Conservation (phyloP, 2,888 invertebrate species). For the Drosophila bunnanda region DNA sequence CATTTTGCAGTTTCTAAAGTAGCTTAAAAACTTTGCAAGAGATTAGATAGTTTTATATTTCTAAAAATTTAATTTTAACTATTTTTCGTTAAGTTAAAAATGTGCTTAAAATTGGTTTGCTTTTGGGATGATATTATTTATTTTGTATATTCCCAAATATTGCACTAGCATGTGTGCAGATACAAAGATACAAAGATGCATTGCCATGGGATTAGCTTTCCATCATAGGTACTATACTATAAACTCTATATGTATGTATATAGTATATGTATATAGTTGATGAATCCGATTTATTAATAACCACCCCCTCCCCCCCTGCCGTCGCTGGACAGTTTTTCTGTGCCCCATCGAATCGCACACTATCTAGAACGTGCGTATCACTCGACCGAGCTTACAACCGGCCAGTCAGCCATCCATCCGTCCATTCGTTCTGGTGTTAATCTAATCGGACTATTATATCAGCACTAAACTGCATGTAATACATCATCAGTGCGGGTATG, state of each 20-base stretch:
- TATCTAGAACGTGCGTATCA: slow-evolving; percentile 41
- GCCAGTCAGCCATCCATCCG: background rate
- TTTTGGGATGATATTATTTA: background rate
- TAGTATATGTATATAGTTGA: slow-evolving; percentile 1
- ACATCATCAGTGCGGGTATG: slow-evolving; percentile 28
- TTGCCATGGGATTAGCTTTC: slow-evolving; percentile 9
- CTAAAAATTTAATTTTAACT: background rate
- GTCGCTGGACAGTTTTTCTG: slow-evolving; percentile 6
- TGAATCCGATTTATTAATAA: slow-evolving; percentile 22
- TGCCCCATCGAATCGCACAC: slow-evolving; percentile 16
- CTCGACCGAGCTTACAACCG: slow-evolving; percentile 36
- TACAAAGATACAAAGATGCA: slow-evolving; percentile 18
- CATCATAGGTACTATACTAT: background rate
- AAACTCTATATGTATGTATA: background rate
- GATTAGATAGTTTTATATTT: background rate
- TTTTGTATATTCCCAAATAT: background rate
- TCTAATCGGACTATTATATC: slow-evolving; percentile 42
- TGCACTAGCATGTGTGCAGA: slow-evolving; percentile 16
- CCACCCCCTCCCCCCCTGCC: slow-evolving; percentile 5
- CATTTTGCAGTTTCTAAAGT: too few species aligned
- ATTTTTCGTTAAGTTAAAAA: background rate
- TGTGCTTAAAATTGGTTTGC: background rate
- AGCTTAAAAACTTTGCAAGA: too few species aligned
- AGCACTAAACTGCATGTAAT: slow-evolving; percentile 38
- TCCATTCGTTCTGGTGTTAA: slow-evolving; percentile 20